phyloP scores from a whole-genome alignment of 1,140 invertebrate species.

The Physella acuta region DNA sequence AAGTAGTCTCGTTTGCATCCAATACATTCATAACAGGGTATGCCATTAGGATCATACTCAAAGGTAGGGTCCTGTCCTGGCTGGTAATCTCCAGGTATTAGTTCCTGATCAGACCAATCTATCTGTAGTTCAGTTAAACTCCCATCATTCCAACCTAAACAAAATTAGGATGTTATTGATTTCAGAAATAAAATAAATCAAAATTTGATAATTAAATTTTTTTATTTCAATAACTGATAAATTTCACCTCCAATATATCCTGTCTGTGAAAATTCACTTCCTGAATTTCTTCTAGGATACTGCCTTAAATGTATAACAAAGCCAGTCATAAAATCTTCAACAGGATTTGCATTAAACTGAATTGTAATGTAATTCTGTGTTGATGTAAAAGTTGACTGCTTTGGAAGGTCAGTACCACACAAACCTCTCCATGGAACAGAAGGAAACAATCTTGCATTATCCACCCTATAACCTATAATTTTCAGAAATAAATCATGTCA shows the following conservation, averaged over 20 bases:
- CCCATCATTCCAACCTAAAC: conserved; percentile 46
- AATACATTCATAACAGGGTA: conserved; percentile 40
- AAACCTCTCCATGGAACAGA: conserved; percentile 37
- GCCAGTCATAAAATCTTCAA: conserved; percentile 35
- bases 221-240: neutral
- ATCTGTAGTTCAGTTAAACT: conserved; percentile 41
- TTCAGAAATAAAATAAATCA: neutral
- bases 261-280: conserved; percentile 37
- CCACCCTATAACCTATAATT: conserved; percentile 36
- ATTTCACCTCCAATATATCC: conserved; percentile 44
- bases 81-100: conserved; percentile 37
- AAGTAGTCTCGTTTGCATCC: conserved; percentile 41
- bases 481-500: conserved; percentile 42
- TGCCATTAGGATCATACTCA: conserved; percentile 35
- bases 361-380: conserved; percentile 45
- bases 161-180: neutral
- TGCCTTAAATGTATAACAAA: conserved; percentile 36
- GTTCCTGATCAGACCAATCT: conserved; percentile 40
- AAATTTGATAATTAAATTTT: neutral
- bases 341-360: conserved; percentile 40
- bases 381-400: conserved; percentile 32
- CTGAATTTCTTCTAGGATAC: conserved; percentile 37
- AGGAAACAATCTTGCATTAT: conserved; percentile 44
- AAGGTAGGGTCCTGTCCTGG: conserved; percentile 36
- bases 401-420: conserved; percentile 38